Evolutionary conservation across 2,797 vertebrate genomes (phyloP), one percentile per base, ranked within the genome.

Genomic region (Brachyrhaphis roseni): DNA sequence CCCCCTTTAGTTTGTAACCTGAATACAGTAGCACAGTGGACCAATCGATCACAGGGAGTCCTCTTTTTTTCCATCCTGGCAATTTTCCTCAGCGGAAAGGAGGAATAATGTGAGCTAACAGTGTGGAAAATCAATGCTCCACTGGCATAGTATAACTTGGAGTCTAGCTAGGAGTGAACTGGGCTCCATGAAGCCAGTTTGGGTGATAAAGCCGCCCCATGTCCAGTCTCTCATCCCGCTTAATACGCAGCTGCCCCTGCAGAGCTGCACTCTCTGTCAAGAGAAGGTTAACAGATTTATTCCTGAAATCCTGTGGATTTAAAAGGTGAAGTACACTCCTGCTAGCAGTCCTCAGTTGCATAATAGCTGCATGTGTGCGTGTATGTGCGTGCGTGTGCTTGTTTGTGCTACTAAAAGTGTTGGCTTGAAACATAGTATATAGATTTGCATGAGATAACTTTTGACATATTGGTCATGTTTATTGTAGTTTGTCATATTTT

Each of bases 31-130:
- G 91, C 81, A 82, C 92, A 93, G 89, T 88, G 89, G 86, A 93
- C 92, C 93, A 92, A 95, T 95, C 93, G 92, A 95, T 95, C 93
- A 94, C 82, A 86, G 90, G 90, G 92, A 94, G 93, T 92, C 91
- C 89, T 93, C 90, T 90, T 92, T 92, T 78, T 92, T 91, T 93
- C 88, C 86, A 92, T 92, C 88, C 87, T 77, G 2, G 92, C 93
- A 94, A 94, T 93, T 94, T 94, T 94, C 93, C 91, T 93, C 90
- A 89, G 90, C 94, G 93, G 93, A 94, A 93, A 94, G 88, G 82
- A 89, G 93, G 93, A 91, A 94, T 94, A 94, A 95, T 95, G 94
- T 93, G 94, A 93, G 94, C 94, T 94, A 95, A 95, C 94, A 94
- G 93, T 94, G 94, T 93, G 93, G 94, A 94, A 94, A 95, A 95